phyloP scores from a whole-genome alignment of 2,113 vertebrate genomes.

The Semnornis frantzii region DNA sequence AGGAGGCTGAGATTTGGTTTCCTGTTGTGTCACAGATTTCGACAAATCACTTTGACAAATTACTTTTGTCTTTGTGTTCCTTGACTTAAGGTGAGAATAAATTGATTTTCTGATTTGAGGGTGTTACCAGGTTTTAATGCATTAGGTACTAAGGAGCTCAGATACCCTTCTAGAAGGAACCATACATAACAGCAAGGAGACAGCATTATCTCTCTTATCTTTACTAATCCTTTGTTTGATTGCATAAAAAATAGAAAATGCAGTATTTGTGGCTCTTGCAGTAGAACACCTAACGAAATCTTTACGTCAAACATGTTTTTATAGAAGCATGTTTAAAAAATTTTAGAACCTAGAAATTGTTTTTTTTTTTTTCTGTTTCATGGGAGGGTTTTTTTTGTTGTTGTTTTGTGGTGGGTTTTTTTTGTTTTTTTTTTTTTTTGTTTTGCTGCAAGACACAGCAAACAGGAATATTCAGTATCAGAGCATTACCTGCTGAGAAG shows the following conservation, averaged over 20 bases:
- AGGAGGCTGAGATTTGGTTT: not conserved
- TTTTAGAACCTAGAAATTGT: not conserved
- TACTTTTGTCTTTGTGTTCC: not conserved
- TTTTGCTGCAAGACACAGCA: not conserved
- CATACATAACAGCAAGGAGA: not conserved
- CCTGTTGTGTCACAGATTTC: not conserved
- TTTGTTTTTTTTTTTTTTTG: too few species aligned
- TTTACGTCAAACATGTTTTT: not conserved
- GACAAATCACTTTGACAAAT: not conserved
- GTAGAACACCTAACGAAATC: not conserved
- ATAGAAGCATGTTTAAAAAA: not conserved
- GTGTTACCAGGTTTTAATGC: not conserved
- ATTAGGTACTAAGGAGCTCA: not conserved
- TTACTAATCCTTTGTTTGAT: not conserved
- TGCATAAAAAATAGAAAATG: not conserved
- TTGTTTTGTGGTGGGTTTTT: not conserved
- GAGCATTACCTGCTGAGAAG: conserved; percentile 69
- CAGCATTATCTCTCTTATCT: not conserved
- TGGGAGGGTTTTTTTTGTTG: too few species aligned
- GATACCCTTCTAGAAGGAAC: not conserved
- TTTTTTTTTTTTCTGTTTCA: too few species aligned
- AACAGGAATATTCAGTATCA: not conserved
- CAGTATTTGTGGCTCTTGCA: not conserved
- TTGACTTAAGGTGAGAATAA: not conserved
- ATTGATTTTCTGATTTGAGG: not conserved